Evolutionary conservation across 1,140 invertebrate species (phyloP).

Genomic region (Maniola jurtina): DNA sequence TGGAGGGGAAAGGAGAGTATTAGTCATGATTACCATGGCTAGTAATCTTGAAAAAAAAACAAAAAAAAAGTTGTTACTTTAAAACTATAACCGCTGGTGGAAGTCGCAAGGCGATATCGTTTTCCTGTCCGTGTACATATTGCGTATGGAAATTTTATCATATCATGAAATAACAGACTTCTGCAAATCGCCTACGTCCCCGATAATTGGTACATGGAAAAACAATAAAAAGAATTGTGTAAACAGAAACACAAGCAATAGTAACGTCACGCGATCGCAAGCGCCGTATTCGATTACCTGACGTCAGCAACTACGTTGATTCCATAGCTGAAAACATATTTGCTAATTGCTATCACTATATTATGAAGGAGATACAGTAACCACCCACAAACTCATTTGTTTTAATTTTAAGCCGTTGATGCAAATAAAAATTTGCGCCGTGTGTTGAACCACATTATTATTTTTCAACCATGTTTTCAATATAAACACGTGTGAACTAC

Average conservation of each 20-base stretch:
- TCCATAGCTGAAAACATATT: background rate
- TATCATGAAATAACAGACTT: background rate
- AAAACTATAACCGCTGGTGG: background rate
- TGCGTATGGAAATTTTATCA: conserved; percentile 2
- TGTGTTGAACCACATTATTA: too few species aligned
- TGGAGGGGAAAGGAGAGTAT: too few species aligned
- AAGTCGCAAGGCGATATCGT: background rate
- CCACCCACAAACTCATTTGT: background rate
- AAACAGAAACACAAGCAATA: conserved; percentile 2
- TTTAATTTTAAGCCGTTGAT: too few species aligned
- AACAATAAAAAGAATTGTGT: conserved; percentile 10
- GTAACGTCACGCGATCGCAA: conserved; percentile 1
- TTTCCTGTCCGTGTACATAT: background rate
- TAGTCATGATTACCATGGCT: too few species aligned
- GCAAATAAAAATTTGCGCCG: too few species aligned
- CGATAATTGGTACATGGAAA: background rate
- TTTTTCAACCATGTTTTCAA: too few species aligned
- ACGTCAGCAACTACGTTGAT: background rate
- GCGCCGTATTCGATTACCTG: background rate
- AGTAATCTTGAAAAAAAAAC: too few species aligned
- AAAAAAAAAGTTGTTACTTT: background rate
- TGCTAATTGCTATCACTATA: background rate
- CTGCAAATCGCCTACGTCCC: conserved; percentile 5
- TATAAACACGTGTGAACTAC: too few species aligned
- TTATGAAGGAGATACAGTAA: too few species aligned